A percentile compares a stretch with the other conserved stretches of the same genome.
These are phyloP conservation scores for Hydrolagus affinis DNA, from an alignment of 2,113 vertebrate species.

Conservation along the genomic window DNA sequence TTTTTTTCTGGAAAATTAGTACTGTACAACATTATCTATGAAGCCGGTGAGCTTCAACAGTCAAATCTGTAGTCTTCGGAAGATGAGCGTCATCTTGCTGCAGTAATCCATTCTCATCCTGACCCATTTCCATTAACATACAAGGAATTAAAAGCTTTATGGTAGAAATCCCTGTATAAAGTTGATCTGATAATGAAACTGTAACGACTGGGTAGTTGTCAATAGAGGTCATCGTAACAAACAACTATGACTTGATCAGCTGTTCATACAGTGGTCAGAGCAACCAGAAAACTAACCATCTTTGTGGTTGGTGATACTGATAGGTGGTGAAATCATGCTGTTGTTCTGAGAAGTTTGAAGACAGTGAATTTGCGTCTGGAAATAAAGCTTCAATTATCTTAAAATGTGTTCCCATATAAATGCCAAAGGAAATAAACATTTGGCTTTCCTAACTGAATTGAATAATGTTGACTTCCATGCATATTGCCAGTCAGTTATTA, in stretches of 20 bases:
- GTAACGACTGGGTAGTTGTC: not conserved
- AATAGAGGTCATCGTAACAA: not conserved
- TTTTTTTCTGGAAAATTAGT: not conserved
- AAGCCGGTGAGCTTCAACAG: too few relatives aligned
- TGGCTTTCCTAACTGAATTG: not conserved
- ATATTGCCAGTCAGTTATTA: not conserved
- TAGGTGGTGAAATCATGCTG: not conserved
- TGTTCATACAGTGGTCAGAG: too few relatives aligned
- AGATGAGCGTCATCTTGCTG: not conserved
- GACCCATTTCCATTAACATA: not conserved
- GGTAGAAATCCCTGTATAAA: not conserved
- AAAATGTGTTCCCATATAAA: not conserved
- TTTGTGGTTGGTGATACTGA: not conserved
- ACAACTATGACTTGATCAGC: too few relatives aligned
- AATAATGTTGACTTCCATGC: not conserved
- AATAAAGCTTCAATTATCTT: not conserved
- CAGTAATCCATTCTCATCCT: not conserved
- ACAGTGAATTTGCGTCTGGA: not conserved
- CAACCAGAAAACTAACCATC: not conserved
- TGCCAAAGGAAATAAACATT: not conserved
- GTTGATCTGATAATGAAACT: not conserved
- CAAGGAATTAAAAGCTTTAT: too few relatives aligned
- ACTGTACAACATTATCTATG: not conserved
- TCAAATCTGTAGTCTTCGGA: not conserved
- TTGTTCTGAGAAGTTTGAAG: not conserved